Base-by-base conservation (phyloP, 2,888 invertebrate species). In the Cantharis lateralis region DNA sequence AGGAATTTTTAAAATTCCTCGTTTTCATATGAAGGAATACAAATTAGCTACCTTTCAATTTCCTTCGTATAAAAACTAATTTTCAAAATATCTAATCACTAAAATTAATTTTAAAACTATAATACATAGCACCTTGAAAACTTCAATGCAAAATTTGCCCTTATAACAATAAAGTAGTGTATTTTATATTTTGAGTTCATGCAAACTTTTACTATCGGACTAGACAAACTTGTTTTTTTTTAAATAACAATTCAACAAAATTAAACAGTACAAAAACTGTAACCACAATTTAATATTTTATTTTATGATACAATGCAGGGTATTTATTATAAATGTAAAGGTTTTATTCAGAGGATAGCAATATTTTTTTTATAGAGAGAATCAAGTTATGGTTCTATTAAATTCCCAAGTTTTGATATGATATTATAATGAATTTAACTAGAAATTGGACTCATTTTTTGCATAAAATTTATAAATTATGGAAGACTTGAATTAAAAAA, bases 41-140 rank as follows among this genome's bases (percentile, higher is more conserved):
- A 72, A 61, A 66, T 71, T 11, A 15, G 32, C 69, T 69, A 69
- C 16, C 18, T 20, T 66, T 66, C 9, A n/a, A 24, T 13, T 68
- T 68, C 68, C 15, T 68, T 32, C 68, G 16, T 68, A 68, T 28
- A 68, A 68, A 68, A 68, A 68, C 28, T 68, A 13, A 66, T n/a
- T 20, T 20, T 64, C 18, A 20, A 13, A 64, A 64, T 64, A 64
- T 20, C 64, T 68, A 16, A 68, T 26, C 26, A 13, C 24, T 20
- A 68, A 63, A 16, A 66, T 66, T 66, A 66, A 66, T 66, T 66
- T 20, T 66, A 66, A 32, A 66, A 66, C 71, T 78, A 75, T 72
- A 32, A 24, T 78, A 78, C 75, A 75, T 78, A 78, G 78, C 78
- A 78, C 78, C 78, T 70, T 62, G 28, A 68, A 66, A 72, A 26